Base-by-base conservation (phyloP, 2,797 vertebrate genomes). In the Periophthalmus magnuspinnatus region DNA sequence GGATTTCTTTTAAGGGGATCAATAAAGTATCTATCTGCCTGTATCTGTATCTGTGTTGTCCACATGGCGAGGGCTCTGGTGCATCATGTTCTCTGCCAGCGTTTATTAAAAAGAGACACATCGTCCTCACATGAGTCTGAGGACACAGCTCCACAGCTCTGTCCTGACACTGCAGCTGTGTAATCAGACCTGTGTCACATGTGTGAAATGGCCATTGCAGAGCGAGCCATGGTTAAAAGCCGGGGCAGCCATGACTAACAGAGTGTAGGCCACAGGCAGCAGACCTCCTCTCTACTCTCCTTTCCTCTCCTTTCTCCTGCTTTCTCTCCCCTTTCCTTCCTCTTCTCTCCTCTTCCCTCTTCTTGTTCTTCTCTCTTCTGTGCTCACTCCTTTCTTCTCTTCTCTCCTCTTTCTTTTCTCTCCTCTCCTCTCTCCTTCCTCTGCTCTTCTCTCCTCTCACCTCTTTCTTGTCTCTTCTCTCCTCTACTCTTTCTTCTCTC, bases 181-280 rank as follows among this genome's bases (percentile, higher is more conserved):
- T 88, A 79, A 85, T 79, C 14, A 32, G 82, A 85, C 85, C 78
- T 75, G 74, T 87, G 84, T 84, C 84, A 80, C 72, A 72, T 82
- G 82, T 86, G 83, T 89, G 77, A 84, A 88, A 87, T 72, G 71
- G 75, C 82, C 85, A 75, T 83, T 80, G 69, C 65, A 79, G 77
- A 78, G 81, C 2, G 74, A 68, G 84, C 64, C 61, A 67, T 73
- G 65, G 75, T 82, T 85, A 84, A 88, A 85, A 87, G 78, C 77
- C 64, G 22, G 73, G 54, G 76, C 80, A 81, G 79, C 74, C 84
- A 71, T 83, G 75, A 87, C 84, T 68, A 81, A 86, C 86, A 81
- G 81, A 90, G 88, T 81, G 77, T 84, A 83, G 82, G 86, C 89
- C 84, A 84, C 84, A 70, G 85, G 87, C 79, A 69, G 67, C 67